These are phyloP conservation scores for Serilophus lunatus DNA, from an alignment of 2,113 vertebrate genomes.

Conservation along the genomic window DNA sequence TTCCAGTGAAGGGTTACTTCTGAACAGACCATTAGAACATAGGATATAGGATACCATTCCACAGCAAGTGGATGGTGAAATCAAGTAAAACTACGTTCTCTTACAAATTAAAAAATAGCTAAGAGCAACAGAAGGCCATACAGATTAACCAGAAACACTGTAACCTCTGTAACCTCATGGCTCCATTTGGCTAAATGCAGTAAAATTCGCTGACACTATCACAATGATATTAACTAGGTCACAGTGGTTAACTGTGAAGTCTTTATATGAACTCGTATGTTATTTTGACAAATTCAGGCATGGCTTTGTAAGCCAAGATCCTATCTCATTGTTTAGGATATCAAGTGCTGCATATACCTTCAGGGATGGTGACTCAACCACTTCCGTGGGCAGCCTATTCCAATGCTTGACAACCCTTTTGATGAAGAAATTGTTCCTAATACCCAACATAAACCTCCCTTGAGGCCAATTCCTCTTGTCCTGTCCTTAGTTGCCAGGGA, in stretches of 20 bases:
- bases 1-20: background rate
- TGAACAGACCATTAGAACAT: background rate
- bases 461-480: background rate
- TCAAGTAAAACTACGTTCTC: background rate
- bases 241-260: background rate
- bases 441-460: background rate
- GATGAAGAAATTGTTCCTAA: background rate
- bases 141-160: background rate
- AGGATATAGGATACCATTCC: background rate
- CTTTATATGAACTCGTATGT: background rate
- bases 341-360: background rate
- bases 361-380: background rate
- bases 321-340: background rate
- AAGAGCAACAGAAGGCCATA: background rate
- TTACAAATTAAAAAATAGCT: background rate
- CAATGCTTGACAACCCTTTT: background rate
- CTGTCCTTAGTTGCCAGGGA: background rate
- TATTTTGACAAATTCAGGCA: background rate
- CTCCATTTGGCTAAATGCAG: background rate
- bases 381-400: background rate
- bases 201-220: background rate
- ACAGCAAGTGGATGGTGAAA: background rate
- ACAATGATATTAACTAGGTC: background rate
- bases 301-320: background rate
- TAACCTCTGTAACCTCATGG: background rate